A percentile compares a stretch with the other conserved stretches of the same genome.
Evolutionary conservation across 1,140 invertebrate genomes (phyloP).

Genomic region (Drosophila arawakana): DNA sequence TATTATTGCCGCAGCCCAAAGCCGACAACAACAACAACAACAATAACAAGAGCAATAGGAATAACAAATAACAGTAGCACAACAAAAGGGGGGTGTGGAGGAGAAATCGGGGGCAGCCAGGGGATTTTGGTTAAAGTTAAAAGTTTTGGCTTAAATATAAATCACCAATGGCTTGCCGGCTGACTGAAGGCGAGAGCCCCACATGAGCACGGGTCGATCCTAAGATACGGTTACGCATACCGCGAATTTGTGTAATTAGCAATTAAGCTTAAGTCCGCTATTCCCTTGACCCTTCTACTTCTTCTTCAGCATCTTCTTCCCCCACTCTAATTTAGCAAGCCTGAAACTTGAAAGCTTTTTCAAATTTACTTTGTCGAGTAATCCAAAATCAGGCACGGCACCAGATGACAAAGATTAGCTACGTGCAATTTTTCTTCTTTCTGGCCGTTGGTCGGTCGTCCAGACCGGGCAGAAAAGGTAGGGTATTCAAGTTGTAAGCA

Average conservation of each 20-base stretch:
- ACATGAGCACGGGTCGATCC: slow-evolving; percentile 40
- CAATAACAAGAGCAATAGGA: slow-evolving; percentile 33
- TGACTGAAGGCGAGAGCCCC: slow-evolving; percentile 53
- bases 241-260: slow-evolving; percentile 79
- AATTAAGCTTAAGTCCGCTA: slow-evolving; percentile 69
- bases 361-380: slow-evolving; percentile 62
- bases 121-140: slow-evolving; percentile 80
- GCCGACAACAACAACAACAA: slow-evolving; percentile 27
- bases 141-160: slow-evolving; percentile 81
- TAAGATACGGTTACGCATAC: slow-evolving; percentile 50
- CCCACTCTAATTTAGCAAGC: slow-evolving; percentile 16
- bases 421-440: slow-evolving; percentile 71
- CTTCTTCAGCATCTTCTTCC: not conserved
- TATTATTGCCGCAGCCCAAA: slow-evolving; percentile 16
- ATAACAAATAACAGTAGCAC: slow-evolving; percentile 19
- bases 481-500: slow-evolving; percentile 16
- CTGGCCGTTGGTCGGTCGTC: slow-evolving; percentile 28
- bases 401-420: slow-evolving; percentile 80
- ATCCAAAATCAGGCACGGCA: slow-evolving; percentile 66
- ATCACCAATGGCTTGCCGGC: slow-evolving; percentile 71
- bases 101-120: slow-evolving; percentile 34
- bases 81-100: not conserved
- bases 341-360: slow-evolving; percentile 56
- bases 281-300: slow-evolving; percentile 27
- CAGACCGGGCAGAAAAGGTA: slow-evolving; percentile 38